Base-by-base conservation (phyloP, 2,113 vertebrate species). In the Abramis brama region DNA sequence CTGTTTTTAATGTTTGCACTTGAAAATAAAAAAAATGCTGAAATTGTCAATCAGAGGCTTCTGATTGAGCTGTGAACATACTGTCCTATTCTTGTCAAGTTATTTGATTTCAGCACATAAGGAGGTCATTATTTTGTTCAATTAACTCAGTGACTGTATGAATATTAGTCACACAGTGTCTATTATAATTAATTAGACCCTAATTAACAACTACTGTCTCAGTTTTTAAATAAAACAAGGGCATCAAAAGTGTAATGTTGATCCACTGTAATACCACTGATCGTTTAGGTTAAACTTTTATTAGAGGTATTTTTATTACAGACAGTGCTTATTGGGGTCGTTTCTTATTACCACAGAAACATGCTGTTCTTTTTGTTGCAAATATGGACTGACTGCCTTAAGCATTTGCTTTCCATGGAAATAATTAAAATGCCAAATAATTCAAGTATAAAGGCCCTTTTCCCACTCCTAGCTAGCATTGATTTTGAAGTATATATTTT, bases 401-500 rank as follows among this genome's bases (percentile, higher is more conserved):
- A 43, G 70, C 19, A 36, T 36, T 33, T 86, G 43, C 77, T 30
- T 45, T 55, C 73, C 87, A 39, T 36, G 70, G 62, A 62, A 82
- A 86, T 43, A 81, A 30, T 78, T 55, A 79, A 86, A 74, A 85
- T 43, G 64, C 74, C 78, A 86, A 89, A 79, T 83, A 57, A 86
- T 91, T 88, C 91, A 85, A 88, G 89, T 91, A 89, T 15, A 92
- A 92, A 92, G 89, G 84, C 85, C 78, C 11, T 21, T 64, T 64
- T 75, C 43, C 86, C 85, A 88, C 87, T 85, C 84, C 82, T 39
- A 52, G 76, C 59, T 85, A 89, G 59, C 89, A 90, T 15, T 88
- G 62, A 91, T 92, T 81, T 39, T 79, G 92, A 92, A 91, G 87
- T 82, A 89, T 86, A 90, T n/a, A 85, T 90, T 93, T 93, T 89